These are phyloP conservation scores for Myotis pilosus DNA, from an alignment of 2,797 vertebrate genomes.

Conservation along the genomic window DNA sequence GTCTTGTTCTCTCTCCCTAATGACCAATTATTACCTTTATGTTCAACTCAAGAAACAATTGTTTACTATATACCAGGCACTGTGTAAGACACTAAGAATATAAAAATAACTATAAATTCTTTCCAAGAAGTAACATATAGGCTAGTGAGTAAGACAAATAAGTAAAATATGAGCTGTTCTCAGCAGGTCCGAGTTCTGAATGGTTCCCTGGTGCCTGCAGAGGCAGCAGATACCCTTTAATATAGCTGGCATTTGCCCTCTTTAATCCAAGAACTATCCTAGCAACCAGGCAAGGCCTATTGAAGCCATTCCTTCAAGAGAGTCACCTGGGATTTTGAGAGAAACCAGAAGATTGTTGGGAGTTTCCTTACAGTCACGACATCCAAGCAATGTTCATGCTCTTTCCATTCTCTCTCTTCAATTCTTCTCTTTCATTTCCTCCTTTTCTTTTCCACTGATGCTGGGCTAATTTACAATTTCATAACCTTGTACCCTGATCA, in stretches of 20 bases:
- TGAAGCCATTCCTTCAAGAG: not conserved
- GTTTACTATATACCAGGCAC: not conserved
- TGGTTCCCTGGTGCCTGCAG: not conserved
- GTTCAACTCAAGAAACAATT: not conserved
- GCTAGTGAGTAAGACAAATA: not conserved
- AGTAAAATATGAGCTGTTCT: not conserved
- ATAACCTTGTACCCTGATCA: not conserved
- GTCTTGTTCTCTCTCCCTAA: not conserved
- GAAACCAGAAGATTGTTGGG: not conserved
- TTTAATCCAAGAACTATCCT: not conserved
- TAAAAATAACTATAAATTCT: not conserved
- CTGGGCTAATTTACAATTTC: not conserved
- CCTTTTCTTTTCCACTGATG: not conserved
- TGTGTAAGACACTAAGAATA: not conserved
- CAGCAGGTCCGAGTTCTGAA: not conserved
- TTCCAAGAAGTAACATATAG: not conserved
- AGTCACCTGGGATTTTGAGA: not conserved
- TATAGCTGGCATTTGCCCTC: not conserved
- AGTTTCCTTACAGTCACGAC: not conserved
- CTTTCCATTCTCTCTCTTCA: not conserved
- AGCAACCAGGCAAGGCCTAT: not conserved
- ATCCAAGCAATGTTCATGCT: not conserved
- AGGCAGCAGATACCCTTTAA: not conserved
- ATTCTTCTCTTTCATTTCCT: not conserved
- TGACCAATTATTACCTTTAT: not conserved